A percentile compares a stretch with the other conserved stretches of the same genome.
Conservation (phyloP, 2,113 vertebrate genomes). For the Corythornis cristatus region DNA sequence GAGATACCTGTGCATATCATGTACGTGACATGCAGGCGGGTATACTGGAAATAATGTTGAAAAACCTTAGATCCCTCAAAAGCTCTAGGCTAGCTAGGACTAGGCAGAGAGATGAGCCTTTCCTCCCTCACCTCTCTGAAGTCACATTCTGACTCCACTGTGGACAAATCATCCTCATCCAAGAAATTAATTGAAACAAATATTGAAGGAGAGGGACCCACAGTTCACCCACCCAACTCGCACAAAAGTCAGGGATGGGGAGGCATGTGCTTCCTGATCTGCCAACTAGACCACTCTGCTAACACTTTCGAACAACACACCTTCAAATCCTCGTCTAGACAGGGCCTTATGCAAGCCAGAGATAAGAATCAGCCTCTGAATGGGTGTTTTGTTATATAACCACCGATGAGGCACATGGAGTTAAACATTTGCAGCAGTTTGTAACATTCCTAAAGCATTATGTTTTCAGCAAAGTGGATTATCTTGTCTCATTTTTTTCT, state of each 20-base stretch:
- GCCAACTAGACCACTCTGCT: neutral
- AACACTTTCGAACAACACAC: conserved; percentile 46
- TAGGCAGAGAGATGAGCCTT: neutral
- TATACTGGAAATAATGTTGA: neutral
- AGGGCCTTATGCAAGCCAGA: neutral
- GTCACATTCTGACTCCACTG: neutral
- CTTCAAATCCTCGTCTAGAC: conserved; percentile 65
- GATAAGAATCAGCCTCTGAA: conserved; percentile 54
- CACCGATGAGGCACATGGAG: neutral
- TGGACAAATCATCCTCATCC: neutral
- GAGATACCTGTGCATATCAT: neutral
- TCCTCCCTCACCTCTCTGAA: neutral
- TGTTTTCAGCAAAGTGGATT: conserved; percentile 48
- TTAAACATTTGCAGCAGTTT: conserved; percentile 60
- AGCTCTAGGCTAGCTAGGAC: neutral
- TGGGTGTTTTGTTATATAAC: conserved; percentile 58
- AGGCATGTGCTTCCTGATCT: neutral
- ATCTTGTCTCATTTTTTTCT: conserved; percentile 57
- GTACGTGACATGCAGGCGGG: neutral
- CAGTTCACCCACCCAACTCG: neutral
- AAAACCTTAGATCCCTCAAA: neutral
- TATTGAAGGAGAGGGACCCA: neutral
- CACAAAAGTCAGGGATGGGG: fast-evolving
- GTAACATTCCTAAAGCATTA: conserved; percentile 53
- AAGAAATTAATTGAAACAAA: neutral